Evolutionary conservation across 2,113 vertebrate species (phyloP).

Genomic region (Melanostigma gelatinosum): DNA sequence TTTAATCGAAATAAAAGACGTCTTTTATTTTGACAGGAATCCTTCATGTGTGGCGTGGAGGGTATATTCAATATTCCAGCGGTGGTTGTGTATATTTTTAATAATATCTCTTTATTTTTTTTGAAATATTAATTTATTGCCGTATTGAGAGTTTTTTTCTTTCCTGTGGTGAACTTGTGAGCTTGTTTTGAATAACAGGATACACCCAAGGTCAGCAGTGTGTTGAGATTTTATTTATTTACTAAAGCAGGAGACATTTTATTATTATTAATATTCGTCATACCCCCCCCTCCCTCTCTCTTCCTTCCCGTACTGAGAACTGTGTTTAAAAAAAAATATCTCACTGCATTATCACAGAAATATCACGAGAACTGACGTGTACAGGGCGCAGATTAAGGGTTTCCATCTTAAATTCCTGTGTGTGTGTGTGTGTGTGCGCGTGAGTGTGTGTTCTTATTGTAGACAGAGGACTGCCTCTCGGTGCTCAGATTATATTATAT

Average conservation of each 20-base stretch:
- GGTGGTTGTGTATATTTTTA: conserved; percentile 33
- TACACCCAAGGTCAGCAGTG: conserved; percentile 73
- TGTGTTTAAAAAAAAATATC: conserved; percentile 21
- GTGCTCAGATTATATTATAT: conserved; percentile 75
- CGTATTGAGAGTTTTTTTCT: conserved; percentile 4
- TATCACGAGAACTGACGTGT: conserved; percentile 74
- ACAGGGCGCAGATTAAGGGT: conserved; percentile 68
- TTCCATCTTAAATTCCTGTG: conserved; percentile 75
- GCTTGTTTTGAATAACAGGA: conserved; percentile 69
- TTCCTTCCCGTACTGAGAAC: conserved; percentile 45
- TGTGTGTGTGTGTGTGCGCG: conserved; percentile 37
- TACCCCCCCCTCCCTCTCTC: neutral
- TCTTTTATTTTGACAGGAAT: conserved; percentile 46
- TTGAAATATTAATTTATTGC: conserved; percentile 48
- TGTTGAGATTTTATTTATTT: conserved; percentile 47
- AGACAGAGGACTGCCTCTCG: conserved; percentile 54
- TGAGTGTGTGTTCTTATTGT: conserved; percentile 51
- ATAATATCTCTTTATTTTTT: conserved; percentile 11
- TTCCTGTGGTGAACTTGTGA: conserved; percentile 49
- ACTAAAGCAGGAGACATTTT: conserved; percentile 44
- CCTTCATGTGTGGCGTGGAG: conserved; percentile 12
- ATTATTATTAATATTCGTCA: conserved; percentile 42
- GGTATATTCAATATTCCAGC: conserved; percentile 17
- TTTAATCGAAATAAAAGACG: conserved; percentile 25
- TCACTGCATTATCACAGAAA: conserved; percentile 64